Evolutionary conservation across 2,888 invertebrate species (phyloP).

Genomic region (Teleiodes luculella): DNA sequence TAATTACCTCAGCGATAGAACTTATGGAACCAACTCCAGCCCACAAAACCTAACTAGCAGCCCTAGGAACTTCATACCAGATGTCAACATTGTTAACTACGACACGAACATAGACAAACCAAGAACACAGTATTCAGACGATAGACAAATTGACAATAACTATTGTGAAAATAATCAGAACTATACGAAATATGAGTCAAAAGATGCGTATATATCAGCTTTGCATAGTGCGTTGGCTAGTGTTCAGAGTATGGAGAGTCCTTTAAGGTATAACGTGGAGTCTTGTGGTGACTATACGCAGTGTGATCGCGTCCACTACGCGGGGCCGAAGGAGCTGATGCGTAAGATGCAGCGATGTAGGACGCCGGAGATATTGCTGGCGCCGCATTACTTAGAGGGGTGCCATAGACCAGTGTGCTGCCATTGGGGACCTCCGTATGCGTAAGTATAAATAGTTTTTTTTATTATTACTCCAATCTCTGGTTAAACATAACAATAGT

Average conservation of each 20-base stretch:
- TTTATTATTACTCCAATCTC: too few species aligned
- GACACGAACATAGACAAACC: slow-evolving; percentile 43
- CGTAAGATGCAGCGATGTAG: slow-evolving; percentile 77
- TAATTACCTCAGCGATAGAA: slow-evolving; percentile 37
- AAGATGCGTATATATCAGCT: slow-evolving; percentile 54
- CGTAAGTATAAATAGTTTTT: too few species aligned
- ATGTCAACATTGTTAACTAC: slow-evolving; percentile 56
- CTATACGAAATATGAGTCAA: slow-evolving; percentile 52
- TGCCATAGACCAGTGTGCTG: slow-evolving; percentile 65
- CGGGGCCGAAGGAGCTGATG: slow-evolving; percentile 56
- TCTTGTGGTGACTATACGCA: slow-evolving; percentile 51
- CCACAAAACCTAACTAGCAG: slow-evolving; percentile 61
- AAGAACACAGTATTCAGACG: slow-evolving; percentile 52
- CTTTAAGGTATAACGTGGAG: slow-evolving; percentile 48
- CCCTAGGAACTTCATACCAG: slow-evolving; percentile 49
- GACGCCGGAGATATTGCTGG: slow-evolving; percentile 87
- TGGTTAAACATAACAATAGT: too few species aligned
- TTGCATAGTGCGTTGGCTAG: slow-evolving; percentile 50
- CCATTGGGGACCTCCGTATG: slow-evolving; percentile 67
- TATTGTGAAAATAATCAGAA: slow-evolving; percentile 51
- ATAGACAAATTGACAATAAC: slow-evolving; percentile 48
- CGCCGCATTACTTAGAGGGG: slow-evolving; percentile 84
- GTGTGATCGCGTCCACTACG: slow-evolving; percentile 57
- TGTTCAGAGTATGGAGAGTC: slow-evolving; percentile 55
- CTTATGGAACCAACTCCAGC: slow-evolving; percentile 58